Percentiles rank a stretch among this genome's conserved stretches.
Conservation (phyloP, 2,113 vertebrate species). For the Monopterus albus region DNA sequence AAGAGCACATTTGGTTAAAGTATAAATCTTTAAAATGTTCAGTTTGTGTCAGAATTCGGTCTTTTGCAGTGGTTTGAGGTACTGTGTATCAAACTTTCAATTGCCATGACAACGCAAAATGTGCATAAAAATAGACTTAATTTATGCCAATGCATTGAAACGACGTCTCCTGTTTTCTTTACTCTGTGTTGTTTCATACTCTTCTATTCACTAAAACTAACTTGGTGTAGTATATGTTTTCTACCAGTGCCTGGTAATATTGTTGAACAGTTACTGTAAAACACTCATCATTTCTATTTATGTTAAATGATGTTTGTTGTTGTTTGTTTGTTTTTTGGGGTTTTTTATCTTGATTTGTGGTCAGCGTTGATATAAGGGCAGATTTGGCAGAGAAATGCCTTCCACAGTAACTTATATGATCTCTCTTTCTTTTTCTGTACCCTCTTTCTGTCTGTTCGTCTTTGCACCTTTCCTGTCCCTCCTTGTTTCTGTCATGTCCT, state of each 20-base stretch:
- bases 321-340: slow-evolving; percentile 1
- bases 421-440: slow-evolving; percentile 25
- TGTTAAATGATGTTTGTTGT: not conserved
- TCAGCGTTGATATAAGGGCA: slow-evolving; percentile 5
- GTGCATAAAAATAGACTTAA: slow-evolving; percentile 5
- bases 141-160: not conserved
- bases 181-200: not conserved
- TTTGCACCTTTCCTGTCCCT: slow-evolving; percentile 37
- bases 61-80: not conserved
- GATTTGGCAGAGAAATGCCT: slow-evolving; percentile 26
- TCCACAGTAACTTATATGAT: slow-evolving; percentile 12
- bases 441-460: slow-evolving; percentile 25
- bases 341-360: not conserved
- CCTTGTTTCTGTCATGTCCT: slow-evolving; percentile 32
- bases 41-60: slow-evolving; percentile 12
- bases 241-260: slow-evolving; percentile 2
- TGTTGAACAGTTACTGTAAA: not conserved
- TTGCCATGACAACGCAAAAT: slow-evolving; percentile 38
- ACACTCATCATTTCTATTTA: not conserved
- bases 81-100: slow-evolving; percentile 19
- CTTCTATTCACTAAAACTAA: not conserved
- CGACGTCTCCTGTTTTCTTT: not conserved
- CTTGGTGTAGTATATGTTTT: not conserved
- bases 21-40: slow-evolving; percentile 20
- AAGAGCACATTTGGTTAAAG: slow-evolving; percentile 13